These are phyloP conservation scores for Magallana angulata DNA, from an alignment of 1,140 invertebrate genomes.

Conservation along the genomic window DNA sequence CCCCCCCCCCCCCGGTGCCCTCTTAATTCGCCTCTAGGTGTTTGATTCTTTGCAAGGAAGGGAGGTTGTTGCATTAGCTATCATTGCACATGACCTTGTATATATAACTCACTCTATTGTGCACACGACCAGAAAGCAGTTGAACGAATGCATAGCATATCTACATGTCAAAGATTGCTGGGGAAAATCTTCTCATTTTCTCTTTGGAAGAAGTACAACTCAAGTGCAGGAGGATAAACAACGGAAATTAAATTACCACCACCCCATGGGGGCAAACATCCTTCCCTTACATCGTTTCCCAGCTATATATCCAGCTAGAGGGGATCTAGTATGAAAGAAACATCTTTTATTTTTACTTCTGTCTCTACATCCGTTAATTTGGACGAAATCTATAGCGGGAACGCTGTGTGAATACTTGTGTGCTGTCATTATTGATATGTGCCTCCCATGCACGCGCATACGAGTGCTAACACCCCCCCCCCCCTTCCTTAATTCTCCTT, in stretches of 20 bases:
- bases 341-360: too few species aligned
- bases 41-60: too few species aligned
- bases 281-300: too few species aligned
- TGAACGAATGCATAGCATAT: neutral
- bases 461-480: too few species aligned
- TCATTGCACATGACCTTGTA: neutral
- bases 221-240: neutral
- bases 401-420: neutral
- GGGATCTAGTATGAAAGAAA: too few species aligned
- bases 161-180: constrained; percentile 2
- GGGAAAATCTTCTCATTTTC: neutral
- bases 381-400: neutral
- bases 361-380: too few species aligned
- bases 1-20: too few species aligned
- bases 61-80: too few species aligned
- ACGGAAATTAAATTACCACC: neutral
- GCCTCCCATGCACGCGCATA: too few species aligned
- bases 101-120: neutral
- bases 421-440: neutral
- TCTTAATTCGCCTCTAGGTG: too few species aligned
- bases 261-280: neutral
- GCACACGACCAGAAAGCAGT: neutral
- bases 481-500: too few species aligned
- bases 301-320: too few species aligned
- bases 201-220: neutral